Evolutionary conservation across 1,140 invertebrate species (phyloP).

Genomic region (Drosophila mayri): DNA sequence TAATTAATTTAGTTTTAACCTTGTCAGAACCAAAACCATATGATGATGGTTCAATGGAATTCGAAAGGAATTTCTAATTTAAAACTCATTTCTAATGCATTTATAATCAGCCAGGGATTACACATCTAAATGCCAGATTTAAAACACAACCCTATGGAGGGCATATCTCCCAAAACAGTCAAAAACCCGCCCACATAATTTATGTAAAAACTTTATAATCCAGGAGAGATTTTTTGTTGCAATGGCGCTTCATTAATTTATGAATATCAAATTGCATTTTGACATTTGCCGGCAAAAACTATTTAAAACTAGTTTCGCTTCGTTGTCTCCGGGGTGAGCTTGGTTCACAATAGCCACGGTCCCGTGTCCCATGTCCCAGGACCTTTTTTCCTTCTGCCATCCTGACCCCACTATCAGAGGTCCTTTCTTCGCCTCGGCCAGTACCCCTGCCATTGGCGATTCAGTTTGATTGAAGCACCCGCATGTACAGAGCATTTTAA

Average conservation of each 20-base stretch:
- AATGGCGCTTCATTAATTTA: slow-evolving; percentile 77
- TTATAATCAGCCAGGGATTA: slow-evolving; percentile 61
- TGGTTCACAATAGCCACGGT: slow-evolving; percentile 31
- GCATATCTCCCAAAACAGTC: not conserved
- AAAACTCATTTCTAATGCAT: slow-evolving; percentile 43
- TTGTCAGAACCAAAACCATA: not conserved
- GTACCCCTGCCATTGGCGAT: slow-evolving; percentile 44
- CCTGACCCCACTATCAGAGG: slow-evolving; percentile 12
- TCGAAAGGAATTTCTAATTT: slow-evolving; percentile 33
- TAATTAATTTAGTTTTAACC: slow-evolving; percentile 5
- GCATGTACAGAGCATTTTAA: slow-evolving; percentile 81
- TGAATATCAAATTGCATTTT: slow-evolving; percentile 80
- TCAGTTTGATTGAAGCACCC: slow-evolving; percentile 81
- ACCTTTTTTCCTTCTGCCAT: slow-evolving; percentile 17
- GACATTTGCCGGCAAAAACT: slow-evolving; percentile 79
- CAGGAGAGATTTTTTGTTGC: slow-evolving; percentile 60
- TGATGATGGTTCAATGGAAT: slow-evolving; percentile 16
- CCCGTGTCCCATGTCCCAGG: slow-evolving; percentile 9
- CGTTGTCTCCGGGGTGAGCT: not conserved
- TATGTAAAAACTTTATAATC: slow-evolving; percentile 70
- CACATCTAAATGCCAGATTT: slow-evolving; percentile 59
- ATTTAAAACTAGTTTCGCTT: slow-evolving; percentile 72
- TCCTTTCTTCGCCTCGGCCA: slow-evolving; percentile 24
- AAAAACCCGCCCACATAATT: slow-evolving; percentile 48
- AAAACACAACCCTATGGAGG: slow-evolving; percentile 36